Conservation (phyloP, 2,113 vertebrate genomes). For the Myotis brandtii region DNA sequence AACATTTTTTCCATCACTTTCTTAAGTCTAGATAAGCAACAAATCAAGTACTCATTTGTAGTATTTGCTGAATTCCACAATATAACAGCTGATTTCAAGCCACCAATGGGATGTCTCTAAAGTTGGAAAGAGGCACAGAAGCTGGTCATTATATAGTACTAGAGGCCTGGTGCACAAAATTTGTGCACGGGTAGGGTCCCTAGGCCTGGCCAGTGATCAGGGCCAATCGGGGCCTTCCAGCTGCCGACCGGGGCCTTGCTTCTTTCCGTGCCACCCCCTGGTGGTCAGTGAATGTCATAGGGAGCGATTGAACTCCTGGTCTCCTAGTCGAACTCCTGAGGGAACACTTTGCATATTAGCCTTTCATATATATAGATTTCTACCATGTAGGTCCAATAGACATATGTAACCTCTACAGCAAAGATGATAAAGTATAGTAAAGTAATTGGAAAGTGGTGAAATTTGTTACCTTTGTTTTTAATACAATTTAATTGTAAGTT, state of each 20-base stretch:
- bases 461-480: neutral
- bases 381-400: no score
- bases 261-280: no score
- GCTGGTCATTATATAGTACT: neutral
- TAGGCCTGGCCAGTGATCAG: no score
- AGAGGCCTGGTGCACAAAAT: no score
- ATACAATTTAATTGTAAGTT: neutral
- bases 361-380: neutral
- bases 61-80: neutral
- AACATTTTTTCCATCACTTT: neutral
- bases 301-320: no score
- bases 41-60: neutral
- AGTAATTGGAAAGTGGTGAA: neutral
- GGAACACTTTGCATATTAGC: no score
- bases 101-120: neutral
- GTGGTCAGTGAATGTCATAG: no score
- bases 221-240: no score
- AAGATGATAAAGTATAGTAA: neutral
- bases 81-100: neutral
- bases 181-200: no score
- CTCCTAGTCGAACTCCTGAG: no score
- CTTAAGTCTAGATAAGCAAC: neutral
- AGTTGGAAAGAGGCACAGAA: neutral
- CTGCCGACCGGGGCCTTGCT: no score
- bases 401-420: neutral